Evolutionary conservation across 2,797 vertebrate genomes (phyloP).

Genomic region (Lutjanus campechanus): DNA sequence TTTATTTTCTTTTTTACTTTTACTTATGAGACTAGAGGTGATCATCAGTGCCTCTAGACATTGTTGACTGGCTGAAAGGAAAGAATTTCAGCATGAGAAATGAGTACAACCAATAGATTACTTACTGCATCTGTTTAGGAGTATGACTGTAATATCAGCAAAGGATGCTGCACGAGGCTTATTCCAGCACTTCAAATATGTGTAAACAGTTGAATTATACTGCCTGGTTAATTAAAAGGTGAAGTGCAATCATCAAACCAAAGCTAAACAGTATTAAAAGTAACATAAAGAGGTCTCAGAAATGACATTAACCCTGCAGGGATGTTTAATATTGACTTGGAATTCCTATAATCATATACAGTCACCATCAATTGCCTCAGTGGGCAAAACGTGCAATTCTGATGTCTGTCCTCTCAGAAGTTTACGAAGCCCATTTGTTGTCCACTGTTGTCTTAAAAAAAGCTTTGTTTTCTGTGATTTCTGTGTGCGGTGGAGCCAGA

Average conservation of each 20-base stretch:
- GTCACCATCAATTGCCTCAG: neutral
- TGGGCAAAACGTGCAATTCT: neutral
- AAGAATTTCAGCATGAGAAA: constrained; percentile 5
- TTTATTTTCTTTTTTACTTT: neutral
- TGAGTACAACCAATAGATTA: neutral
- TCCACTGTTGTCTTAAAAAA: constrained; percentile 31
- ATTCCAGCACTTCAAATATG: neutral
- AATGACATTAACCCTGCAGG: neutral
- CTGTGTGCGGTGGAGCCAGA: constrained; percentile 42
- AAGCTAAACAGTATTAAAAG: neutral
- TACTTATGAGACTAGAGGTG: constrained; percentile 1
- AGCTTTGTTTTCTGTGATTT: constrained; percentile 50
- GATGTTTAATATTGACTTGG: neutral
- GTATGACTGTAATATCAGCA: neutral
- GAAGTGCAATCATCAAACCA: neutral
- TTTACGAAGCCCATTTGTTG: constrained; percentile 47
- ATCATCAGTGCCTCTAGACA: constrained; percentile 1
- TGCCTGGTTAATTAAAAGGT: neutral
- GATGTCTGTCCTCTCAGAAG: neutral
- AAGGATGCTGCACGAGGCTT: neutral
- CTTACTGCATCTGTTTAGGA: neutral
- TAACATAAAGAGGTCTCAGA: neutral
- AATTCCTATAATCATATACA: neutral
- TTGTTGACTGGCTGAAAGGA: neutral
- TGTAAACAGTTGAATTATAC: neutral